Percentiles rank a stretch among this genome's conserved stretches.
Evolutionary conservation across 2,113 vertebrate genomes (phyloP).

Genomic region (Erythrolamprus reginae): DNA sequence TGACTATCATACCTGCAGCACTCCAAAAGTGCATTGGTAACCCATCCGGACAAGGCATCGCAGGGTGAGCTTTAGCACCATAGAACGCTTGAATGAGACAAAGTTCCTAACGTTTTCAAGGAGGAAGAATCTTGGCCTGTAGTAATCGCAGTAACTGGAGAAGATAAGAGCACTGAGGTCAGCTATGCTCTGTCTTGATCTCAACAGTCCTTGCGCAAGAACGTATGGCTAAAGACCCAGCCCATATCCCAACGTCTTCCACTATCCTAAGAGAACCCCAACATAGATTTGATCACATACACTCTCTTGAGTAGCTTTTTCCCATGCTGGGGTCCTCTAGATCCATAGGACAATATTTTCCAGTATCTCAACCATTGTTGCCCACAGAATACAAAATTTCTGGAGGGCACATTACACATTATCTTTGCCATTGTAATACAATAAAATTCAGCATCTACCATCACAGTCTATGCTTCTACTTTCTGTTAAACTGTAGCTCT

Average conservation of each 20-base stretch:
- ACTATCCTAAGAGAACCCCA: neutral
- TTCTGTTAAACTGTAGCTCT: neutral
- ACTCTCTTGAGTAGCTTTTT: neutral
- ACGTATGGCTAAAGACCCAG: neutral
- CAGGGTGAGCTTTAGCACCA: conserved; percentile 93
- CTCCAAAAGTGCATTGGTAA: conserved; percentile 95
- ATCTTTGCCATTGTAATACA: neutral
- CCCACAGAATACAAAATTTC: neutral
- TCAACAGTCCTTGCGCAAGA: neutral
- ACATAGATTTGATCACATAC: neutral
- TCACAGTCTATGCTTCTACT: neutral
- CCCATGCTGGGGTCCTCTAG: neutral
- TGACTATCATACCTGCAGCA: conserved; percentile 81
- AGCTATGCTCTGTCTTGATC: neutral
- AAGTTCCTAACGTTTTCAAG: conserved; percentile 96
- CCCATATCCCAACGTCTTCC: neutral
- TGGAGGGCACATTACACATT: neutral
- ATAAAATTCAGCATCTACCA: neutral
- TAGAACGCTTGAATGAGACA: conserved; percentile 93
- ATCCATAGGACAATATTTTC: neutral
- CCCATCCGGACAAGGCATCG: conserved; percentile 95
- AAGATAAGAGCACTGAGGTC: neutral
- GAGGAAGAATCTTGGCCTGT: conserved; percentile 90
- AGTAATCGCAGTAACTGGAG: conserved; percentile 93
- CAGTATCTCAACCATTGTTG: neutral